Evolutionary conservation across 2,888 invertebrate species (phyloP).

Genomic region (Pollenia amentaria): DNA sequence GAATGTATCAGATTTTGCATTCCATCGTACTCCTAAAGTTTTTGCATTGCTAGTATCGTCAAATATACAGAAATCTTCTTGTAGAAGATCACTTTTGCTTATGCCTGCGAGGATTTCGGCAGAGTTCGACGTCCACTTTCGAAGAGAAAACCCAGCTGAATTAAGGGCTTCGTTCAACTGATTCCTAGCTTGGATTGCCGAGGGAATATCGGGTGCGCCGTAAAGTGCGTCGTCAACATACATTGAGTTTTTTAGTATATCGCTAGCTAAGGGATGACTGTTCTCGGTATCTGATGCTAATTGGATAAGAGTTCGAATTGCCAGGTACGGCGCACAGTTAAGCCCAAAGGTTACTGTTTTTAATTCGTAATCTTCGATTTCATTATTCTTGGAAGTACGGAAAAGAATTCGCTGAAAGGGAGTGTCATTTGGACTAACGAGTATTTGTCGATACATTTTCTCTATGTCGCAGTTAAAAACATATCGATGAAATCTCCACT

Average conservation of each 20-base stretch:
- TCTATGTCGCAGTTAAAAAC: conserved; percentile 41
- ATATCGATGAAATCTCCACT: conserved; percentile 33
- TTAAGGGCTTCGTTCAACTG: neutral
- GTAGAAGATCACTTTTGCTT: neutral
- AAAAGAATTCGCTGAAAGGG: conserved; percentile 26
- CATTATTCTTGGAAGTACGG: neutral
- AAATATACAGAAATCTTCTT: conserved; percentile 32
- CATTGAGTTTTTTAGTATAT: conserved; percentile 7
- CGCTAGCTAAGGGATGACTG: no score
- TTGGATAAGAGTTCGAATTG: neutral
- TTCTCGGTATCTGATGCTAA: neutral
- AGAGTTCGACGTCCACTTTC: conserved; percentile 35
- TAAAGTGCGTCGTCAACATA: conserved; percentile 35
- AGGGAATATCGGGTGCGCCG: neutral
- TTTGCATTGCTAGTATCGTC: conserved; percentile 27
- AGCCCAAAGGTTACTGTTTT: neutral
- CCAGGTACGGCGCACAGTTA: neutral
- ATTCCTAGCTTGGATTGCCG: neutral
- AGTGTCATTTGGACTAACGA: conserved; percentile 10
- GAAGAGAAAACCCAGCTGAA: conserved; percentile 30
- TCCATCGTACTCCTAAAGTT: no score
- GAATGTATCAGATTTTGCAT: no score
- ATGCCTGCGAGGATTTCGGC: conserved; percentile 11
- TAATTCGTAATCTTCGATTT: conserved; percentile 8
- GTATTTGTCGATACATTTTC: conserved; percentile 40